These are phyloP conservation scores for Drosophila algonquin DNA, from an alignment of 2,888 invertebrate species.

Conservation along the genomic window DNA sequence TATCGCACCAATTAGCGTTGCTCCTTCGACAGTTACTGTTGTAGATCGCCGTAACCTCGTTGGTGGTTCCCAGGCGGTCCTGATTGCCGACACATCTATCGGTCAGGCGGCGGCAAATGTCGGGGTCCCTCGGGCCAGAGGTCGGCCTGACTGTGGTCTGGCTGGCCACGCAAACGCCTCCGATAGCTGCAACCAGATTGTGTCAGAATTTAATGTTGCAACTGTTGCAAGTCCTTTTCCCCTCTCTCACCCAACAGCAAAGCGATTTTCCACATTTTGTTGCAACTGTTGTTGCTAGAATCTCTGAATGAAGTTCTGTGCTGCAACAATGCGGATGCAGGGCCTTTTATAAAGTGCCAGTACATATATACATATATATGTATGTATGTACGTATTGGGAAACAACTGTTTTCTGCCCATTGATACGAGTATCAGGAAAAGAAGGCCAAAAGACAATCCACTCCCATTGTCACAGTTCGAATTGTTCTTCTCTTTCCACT, in stretches of 20 bases:
- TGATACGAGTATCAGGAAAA: background rate
- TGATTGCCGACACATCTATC: constrained; percentile 28
- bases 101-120: constrained; percentile 28
- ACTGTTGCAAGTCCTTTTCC: background rate
- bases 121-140: background rate
- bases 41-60: constrained; percentile 33
- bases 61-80: constrained; percentile 22
- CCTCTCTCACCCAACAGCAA: constrained; percentile 53
- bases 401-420: background rate
- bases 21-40: background rate
- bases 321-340: background rate
- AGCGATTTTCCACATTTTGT: constrained; percentile 53
- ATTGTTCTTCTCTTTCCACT: background rate
- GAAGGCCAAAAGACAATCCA: background rate
- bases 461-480: background rate
- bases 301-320: constrained; percentile 20
- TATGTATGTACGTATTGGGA: background rate
- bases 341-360: constrained; percentile 36
- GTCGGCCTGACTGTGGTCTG: constrained; percentile 11
- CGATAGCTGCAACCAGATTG: constrained; percentile 26
- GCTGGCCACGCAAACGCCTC: constrained; percentile 39
- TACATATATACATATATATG: background rate
- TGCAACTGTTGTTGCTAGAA: constrained; percentile 6
- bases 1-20: background rate
- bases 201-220: no score